Evolutionary conservation across 2,797 vertebrate genomes (phyloP), one percentile per base, ranked within the genome.

Genomic region (Mormyrops attenuatus): DNA sequence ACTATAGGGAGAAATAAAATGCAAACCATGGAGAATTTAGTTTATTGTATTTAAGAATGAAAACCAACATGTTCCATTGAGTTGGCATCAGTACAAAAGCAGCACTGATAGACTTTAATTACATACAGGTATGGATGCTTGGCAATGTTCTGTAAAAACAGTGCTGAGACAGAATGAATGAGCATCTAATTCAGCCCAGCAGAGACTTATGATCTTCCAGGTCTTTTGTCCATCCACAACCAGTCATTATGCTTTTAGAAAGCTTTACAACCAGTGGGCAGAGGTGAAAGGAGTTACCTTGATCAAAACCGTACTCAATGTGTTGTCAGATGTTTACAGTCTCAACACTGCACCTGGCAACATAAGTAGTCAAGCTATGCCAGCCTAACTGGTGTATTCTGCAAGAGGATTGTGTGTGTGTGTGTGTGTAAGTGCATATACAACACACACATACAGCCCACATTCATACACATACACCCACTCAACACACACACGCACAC

Each of bases 301-400:
- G 90, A 87, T 89, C 89, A 89, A 66, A 92, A 89, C 92, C 92
- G 93, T 44, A 60, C 34, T 22, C 17, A 53, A 34, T 7, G 38
- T 47, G 77, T 82, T 47, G 69, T 77, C 69, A 77, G 69, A 34
- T 77, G 77, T 82, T 47, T 82, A 82, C 77, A 82, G 77, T 82
- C 95, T 95, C 93, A 91, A 93, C 92, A 95, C 94, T 93, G 94
- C 94, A 95, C 93, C 77, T 82, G 94, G 94, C 92, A 93, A 91
- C 94, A 88, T 93, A 91, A 95, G 93, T 91, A 90, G 85, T 91
- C 89, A 85, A 92, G 92, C 91, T 90, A 89, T 89, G 90, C n/a
- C 53, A 92, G 87, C 90, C 92, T 89, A 55, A 92, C 92, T 93
- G 82, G 38, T 94, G 90, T 91, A 90, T 92, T 93, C 91, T 92